These are phyloP conservation scores for Aulostomus chinensis DNA, from an alignment of 2,797 vertebrate species.

Conservation along the genomic window DNA sequence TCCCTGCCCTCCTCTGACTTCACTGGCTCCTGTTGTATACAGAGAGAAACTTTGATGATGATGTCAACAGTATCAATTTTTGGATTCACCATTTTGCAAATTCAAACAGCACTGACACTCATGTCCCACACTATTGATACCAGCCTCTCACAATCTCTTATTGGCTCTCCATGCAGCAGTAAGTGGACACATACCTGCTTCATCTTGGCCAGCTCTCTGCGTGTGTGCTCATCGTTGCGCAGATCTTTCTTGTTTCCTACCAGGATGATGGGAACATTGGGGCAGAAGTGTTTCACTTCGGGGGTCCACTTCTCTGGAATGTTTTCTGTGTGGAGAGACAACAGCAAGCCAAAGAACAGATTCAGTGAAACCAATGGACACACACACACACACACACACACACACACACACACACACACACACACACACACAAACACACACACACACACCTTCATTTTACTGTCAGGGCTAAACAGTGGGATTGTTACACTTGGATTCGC, in stretches of 20 bases:
- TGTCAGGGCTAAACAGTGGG: too few species aligned
- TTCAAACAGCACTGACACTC: too few species aligned
- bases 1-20: conserved; percentile 96
- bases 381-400: too few species aligned
- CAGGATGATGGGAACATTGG: conserved; percentile 97
- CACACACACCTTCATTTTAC: too few species aligned
- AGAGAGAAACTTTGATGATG: background rate
- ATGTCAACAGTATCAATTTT: too few species aligned
- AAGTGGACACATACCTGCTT: conserved; percentile 88
- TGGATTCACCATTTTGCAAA: too few species aligned
- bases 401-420: too few species aligned
- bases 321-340: conserved; percentile 85
- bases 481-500: too few species aligned
- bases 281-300: conserved; percentile 98
- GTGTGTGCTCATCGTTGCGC: conserved; percentile 97
- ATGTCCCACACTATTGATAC: too few species aligned
- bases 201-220: conserved; percentile 98
- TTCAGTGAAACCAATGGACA: background rate
- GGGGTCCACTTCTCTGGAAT: conserved; percentile 99
- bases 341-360: background rate
- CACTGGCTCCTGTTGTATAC: conserved; percentile 88
- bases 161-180: too few species aligned
- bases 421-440: too few species aligned
- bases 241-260: conserved; percentile 99
- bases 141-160: too few species aligned